These are phyloP conservation scores for Setipinna tenuifilis DNA, from an alignment of 2,797 vertebrate genomes.

Conservation along the genomic window DNA sequence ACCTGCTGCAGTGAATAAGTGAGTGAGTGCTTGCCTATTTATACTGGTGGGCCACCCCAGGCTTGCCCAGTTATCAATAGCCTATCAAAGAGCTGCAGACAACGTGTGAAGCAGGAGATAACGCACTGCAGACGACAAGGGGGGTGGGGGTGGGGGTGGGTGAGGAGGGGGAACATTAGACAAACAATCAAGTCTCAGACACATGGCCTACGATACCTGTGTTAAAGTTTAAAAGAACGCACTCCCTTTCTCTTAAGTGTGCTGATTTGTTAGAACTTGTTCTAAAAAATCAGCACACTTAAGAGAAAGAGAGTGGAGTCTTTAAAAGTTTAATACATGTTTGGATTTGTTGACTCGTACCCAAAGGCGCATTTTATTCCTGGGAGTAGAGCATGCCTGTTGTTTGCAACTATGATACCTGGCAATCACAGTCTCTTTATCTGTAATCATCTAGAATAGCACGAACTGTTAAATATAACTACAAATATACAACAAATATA, in stretches of 20 bases:
- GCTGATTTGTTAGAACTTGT: too few species aligned
- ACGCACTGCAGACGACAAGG: constrained; percentile 61
- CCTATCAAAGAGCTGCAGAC: constrained; percentile 80
- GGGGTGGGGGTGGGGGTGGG: constrained; percentile 40
- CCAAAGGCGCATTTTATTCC: too few species aligned
- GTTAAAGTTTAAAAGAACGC: too few species aligned
- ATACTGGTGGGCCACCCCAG: constrained; percentile 69
- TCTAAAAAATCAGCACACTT: too few species aligned
- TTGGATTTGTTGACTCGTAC: too few species aligned
- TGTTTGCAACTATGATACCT: neutral
- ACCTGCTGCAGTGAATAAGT: constrained; percentile 29
- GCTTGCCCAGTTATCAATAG: constrained; percentile 76
- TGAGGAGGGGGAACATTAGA: constrained; percentile 48
- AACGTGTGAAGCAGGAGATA: constrained; percentile 73
- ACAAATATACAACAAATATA: neutral
- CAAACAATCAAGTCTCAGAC: constrained; percentile 53
- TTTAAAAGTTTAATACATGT: too few species aligned
- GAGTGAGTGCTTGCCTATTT: constrained; percentile 61
- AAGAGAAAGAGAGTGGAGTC: too few species aligned
- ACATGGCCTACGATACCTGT: neutral
- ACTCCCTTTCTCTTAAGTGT: too few species aligned
- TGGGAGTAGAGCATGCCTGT: too few species aligned
- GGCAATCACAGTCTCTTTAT: neutral
- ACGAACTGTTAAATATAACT: neutral
- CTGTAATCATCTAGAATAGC: neutral